phyloP scores from a whole-genome alignment of 2,797 vertebrate genomes.

The Onychomys leucogaster region DNA sequence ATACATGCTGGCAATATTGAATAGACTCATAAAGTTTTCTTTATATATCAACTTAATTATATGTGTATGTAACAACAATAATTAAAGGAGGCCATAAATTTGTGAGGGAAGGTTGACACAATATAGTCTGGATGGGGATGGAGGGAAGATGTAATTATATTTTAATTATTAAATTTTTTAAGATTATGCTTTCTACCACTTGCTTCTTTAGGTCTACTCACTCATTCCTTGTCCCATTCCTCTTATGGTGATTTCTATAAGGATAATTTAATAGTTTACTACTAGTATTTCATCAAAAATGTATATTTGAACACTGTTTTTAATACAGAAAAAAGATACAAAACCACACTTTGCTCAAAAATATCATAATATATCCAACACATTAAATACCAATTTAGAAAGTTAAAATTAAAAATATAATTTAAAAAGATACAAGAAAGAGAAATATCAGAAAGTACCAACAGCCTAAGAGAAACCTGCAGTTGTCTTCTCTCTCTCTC shows the following conservation, averaged over 20 bases:
- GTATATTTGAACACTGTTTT: neutral
- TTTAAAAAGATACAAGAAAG: neutral
- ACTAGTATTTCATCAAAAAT: neutral
- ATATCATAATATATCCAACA: neutral
- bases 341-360: neutral
- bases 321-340: neutral
- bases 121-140: neutral
- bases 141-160: neutral
- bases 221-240: neutral
- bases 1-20: neutral
- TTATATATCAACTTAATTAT: neutral
- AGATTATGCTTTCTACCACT: neutral
- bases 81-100: neutral
- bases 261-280: neutral
- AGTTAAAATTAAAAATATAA: neutral
- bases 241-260: neutral
- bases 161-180: neutral
- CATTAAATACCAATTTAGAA: neutral
- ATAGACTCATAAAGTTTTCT: neutral
- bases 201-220: neutral
- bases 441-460: neutral
- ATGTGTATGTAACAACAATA: neutral
- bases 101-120: neutral
- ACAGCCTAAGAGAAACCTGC: neutral
- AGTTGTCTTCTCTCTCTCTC: neutral